These are phyloP conservation scores for Dryadula phaetusa DNA, from an alignment of 2,888 invertebrate species.

Conservation along the genomic window DNA sequence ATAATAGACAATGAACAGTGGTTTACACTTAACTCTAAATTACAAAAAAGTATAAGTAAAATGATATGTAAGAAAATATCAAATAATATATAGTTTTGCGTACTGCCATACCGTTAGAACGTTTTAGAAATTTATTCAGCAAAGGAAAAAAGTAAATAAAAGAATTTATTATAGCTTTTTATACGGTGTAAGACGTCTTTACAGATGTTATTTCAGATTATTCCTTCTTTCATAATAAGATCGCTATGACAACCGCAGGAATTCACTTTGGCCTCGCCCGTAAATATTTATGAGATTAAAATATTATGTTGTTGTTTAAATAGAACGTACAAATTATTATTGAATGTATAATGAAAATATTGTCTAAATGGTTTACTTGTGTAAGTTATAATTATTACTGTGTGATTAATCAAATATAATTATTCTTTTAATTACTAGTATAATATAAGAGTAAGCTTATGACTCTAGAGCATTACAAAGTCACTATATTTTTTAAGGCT, in stretches of 20 bases:
- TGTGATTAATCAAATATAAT: too few relatives aligned
- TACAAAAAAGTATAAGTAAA: too few relatives aligned
- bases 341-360: not conserved
- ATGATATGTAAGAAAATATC: too few relatives aligned
- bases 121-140: constrained; percentile 2
- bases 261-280: constrained; percentile 7
- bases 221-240: constrained; percentile 16
- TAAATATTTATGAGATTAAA: constrained; percentile 21
- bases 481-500: too few relatives aligned
- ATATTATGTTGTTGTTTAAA: constrained; percentile 4
- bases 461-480: too few relatives aligned
- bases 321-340: constrained; percentile 5
- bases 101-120: not conserved
- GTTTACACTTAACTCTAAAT: too few relatives aligned
- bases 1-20: too few relatives aligned
- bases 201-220: constrained; percentile 24
- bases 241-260: constrained; percentile 19
- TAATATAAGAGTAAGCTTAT: too few relatives aligned
- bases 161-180: constrained; percentile 21
- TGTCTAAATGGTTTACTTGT: too few relatives aligned
- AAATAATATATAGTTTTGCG: not conserved
- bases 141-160: constrained; percentile 17
- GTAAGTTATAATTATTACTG: too few relatives aligned
- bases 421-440: too few relatives aligned
- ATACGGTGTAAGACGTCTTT: constrained; percentile 21